Base-by-base conservation (phyloP, 1,140 invertebrate species). In the Drosophila hydei region DNA sequence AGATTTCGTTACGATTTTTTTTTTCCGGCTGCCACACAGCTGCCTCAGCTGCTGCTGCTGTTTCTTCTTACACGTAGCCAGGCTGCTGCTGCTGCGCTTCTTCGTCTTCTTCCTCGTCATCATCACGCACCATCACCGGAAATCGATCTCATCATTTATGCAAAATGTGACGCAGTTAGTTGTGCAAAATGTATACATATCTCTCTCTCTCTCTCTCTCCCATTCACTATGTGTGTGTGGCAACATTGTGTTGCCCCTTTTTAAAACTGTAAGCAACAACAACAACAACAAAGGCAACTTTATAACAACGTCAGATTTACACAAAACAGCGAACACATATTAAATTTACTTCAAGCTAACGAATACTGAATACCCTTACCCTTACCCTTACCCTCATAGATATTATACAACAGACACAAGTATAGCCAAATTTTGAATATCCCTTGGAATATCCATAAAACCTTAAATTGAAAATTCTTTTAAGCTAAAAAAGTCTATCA, bases 131-230 rank as follows among this genome's bases (percentile, higher is more conserved):
- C 83, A 69, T 75, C 77, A 67, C 70, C 77, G 83, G 83, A 88
- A 88, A 88, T 88, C 83, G 83, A 88, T 88, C 83, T 83, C 83
- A 88, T 88, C 84, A 88, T 79, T 88, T 88, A 88, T 88, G 83
- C 83, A 88, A 88, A 88, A 88, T 88, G 84, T 83, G 78, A 81
- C 83, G 84, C 84, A 79, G 84, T 87, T 87, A 87, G 83, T 88
- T 78, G 54, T 72, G 67, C 61, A 78, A 88, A 87, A 87, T 87
- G 64, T 87, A 77, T 87, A 78, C 75, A 63, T 55, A 33, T 27
- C 11, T 19, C 25, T 50, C 14, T 3, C 38, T 42, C 38, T 14
- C 14, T 42, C 6, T 6, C 38, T 40, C n/a, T n/a, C n/a, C 11
- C 7, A n/a, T n/a, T 43, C 8, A 55, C 40, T 61, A 19, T 62